Evolutionary conservation across 2,797 vertebrate genomes (phyloP), one percentile per base, ranked within the genome.

Genomic region (Siniperca scherzeri): DNA sequence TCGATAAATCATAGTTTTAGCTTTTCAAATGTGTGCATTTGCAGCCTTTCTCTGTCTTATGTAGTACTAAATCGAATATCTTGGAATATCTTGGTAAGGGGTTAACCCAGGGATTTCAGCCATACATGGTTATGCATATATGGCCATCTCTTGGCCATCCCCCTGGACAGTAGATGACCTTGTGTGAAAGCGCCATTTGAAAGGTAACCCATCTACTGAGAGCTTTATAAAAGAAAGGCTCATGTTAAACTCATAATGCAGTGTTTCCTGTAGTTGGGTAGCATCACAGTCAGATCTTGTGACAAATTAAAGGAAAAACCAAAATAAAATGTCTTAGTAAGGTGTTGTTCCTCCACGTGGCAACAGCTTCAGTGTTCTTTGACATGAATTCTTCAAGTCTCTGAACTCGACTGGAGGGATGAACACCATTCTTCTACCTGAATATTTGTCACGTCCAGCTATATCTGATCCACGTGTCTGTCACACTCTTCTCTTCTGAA

Each of bases 401-500:
- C 30, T 55, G 21, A 52, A 52, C 64, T 69, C 12, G 3, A 12
- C 65, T 22, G 22, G 38, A 16, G 17, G 44, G 8, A 36, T 12
- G 25, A 70, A 22, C 25, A 4, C 25, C 25, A 2, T 56, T n/a
- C 56, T 40, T 33, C n/a, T 27, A 21, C 60, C 55, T 78, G 48
- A 66, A 19, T 36, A 17, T 70, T n/a, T 64, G 17, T 44, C 36
- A 33, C 3, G 1, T 68, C 6, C 33, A 19, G 67, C 52, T 81
- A 1, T 25, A 55, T 77, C 44, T 46, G 36, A 46, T 80, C 77
- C 75, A 2, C 25, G 16, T 70, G 70, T 70, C 65, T 68, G 68
- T 83, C 10, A 36, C 25, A 19, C 6, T 68, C 36, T 9, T 64
- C 42, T 25, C 1, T n/a, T 57, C 52, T 40, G 65, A 59, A 27